A percentile compares a stretch with the other conserved stretches of the same genome.
phyloP scores from a whole-genome alignment of 37 sponge, comb jelly and placozoan species.

The Oopsacas minuta region DNA sequence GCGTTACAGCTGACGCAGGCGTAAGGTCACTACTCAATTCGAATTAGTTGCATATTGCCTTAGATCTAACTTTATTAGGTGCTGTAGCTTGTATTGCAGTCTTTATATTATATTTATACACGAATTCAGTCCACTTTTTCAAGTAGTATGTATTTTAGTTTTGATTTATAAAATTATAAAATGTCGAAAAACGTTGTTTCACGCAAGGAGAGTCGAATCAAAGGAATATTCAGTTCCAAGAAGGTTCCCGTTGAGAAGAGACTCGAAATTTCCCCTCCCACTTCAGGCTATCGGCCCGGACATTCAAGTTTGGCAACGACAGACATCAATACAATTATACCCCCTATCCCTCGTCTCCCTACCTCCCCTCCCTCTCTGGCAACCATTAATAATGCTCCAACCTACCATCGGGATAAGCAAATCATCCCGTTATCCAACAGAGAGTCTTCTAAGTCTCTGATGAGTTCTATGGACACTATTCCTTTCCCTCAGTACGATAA shows the following conservation, averaged over 20 bases:
- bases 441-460: background rate
- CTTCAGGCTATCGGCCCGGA: background rate
- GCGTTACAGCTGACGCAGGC: too few relatives aligned
- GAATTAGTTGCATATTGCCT: too few relatives aligned
- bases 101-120: background rate
- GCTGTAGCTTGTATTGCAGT: too few relatives aligned
- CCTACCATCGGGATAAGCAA: background rate
- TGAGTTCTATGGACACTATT: background rate
- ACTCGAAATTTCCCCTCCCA: constrained; percentile 11
- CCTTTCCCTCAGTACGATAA: background rate
- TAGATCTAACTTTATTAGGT: too few relatives aligned
- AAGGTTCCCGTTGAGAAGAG: background rate
- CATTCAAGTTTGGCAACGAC: background rate
- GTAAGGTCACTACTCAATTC: too few relatives aligned
- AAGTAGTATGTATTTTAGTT: background rate
- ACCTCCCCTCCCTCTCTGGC: background rate
- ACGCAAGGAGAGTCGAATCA: background rate
- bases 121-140: too few relatives aligned
- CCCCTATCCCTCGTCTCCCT: background rate
- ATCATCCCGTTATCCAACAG: background rate
- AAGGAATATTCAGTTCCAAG: background rate
- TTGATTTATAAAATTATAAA: too few relatives aligned
- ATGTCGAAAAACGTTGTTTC: background rate
- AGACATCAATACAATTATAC: background rate
- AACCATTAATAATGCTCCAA: background rate